phyloP scores from a whole-genome alignment of 2,113 vertebrate genomes.

The Saccopteryx bilineata region DNA sequence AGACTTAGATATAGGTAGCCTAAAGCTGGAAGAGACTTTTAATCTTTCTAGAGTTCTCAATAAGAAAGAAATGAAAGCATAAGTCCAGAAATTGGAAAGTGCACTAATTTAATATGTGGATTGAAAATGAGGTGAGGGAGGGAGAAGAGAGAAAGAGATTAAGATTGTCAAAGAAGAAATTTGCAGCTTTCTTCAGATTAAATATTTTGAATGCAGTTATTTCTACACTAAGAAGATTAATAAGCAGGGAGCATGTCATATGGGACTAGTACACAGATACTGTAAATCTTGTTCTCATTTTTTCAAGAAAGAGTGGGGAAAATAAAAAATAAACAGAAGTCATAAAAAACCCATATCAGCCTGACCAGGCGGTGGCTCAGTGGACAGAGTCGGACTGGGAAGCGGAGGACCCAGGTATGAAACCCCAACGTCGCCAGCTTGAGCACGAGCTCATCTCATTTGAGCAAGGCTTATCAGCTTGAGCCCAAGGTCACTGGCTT shows the following conservation, averaged over 20 bases:
- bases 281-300: neutral
- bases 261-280: neutral
- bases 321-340: slow-evolving; percentile 2
- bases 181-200: neutral
- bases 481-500: too few species aligned
- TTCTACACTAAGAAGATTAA: neutral
- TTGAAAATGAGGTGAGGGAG: neutral
- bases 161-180: neutral
- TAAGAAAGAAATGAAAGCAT: neutral
- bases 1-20: neutral
- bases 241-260: neutral
- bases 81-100: neutral
- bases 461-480: too few species aligned
- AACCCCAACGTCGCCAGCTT: too few species aligned
- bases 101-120: neutral
- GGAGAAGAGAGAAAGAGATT: neutral
- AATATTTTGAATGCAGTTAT: neutral
- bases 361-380: too few species aligned
- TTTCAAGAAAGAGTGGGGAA: neutral
- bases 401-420: too few species aligned
- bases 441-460: too few species aligned
- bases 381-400: too few species aligned
- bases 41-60: neutral
- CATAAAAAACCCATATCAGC: neutral
- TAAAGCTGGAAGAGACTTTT: neutral